Evolutionary conservation across 2,888 invertebrate species (phyloP), one percentile per base, ranked within the genome.

Genomic region (Salpingus planirostris): DNA sequence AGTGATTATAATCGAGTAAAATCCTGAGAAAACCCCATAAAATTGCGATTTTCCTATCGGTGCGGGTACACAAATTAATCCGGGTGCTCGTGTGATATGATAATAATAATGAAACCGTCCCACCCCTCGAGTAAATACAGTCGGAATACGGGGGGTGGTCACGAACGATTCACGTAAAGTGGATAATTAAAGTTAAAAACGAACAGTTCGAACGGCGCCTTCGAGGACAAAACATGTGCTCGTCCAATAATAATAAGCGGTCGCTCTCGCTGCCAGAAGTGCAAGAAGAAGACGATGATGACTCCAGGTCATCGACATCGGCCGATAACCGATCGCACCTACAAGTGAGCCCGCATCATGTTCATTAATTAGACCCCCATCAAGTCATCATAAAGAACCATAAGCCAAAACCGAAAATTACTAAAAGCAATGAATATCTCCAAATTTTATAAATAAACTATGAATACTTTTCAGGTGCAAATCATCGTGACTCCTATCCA

Each of bases 381-480:
- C n/a, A n/a, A n/a, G n/a, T n/a, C n/a, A n/a, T n/a, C n/a, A n/a
- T n/a, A n/a, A n/a, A n/a, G n/a, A n/a, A n/a, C n/a, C n/a, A n/a
- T n/a, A n/a, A n/a, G n/a, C n/a, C n/a, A n/a, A n/a, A n/a, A n/a
- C n/a, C n/a, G n/a, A n/a, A n/a, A n/a, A n/a, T n/a, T n/a, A n/a
- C n/a, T n/a, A n/a, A n/a, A n/a, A n/a, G n/a, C n/a, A n/a, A n/a
- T n/a, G n/a, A n/a, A n/a, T n/a, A n/a, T n/a, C n/a, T n/a, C n/a
- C n/a, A n/a, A n/a, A n/a, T n/a, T n/a, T n/a, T n/a, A n/a, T n/a
- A n/a, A n/a, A n/a, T n/a, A n/a, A n/a, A n/a, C n/a, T n/a, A n/a
- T n/a, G n/a, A n/a, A n/a, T n/a, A n/a, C n/a, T 27, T 34, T 42
- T 21, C 33, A 60, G 59, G 55, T 61, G 24, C 57, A 59, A 37